Base-by-base conservation (phyloP, 1,140 invertebrate genomes). In the Orchesella cincta region DNA sequence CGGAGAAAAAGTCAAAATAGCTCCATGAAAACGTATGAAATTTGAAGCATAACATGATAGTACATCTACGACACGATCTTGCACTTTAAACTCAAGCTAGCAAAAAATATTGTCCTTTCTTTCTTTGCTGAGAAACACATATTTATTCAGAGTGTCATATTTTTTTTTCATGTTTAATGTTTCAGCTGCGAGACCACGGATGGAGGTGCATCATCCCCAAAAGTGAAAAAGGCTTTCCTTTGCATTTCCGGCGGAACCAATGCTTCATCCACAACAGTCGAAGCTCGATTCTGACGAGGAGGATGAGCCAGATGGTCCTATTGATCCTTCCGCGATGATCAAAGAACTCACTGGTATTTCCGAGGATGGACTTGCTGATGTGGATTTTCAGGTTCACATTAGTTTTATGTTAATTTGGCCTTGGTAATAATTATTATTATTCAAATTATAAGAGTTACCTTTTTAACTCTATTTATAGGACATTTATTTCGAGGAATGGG, bases 271-370 rank as follows among this genome's bases (percentile, higher is more conserved):
- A 51, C 81, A 79, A 52, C 77, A 80, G 62, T 82, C 81, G 12
- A 46, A 51, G 46, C 79, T 79, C 23, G 79, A 82, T 39, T 80
- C 81, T 3, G 51, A 73, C 26, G 34, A 73, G 34, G 75, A 73
- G 51, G 76, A 80, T 74, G 79, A 73, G 31, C n/a, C 35, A 39
- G n/a, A n/a, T n/a, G 77, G 67, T 16, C 20, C 36, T 26, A 67
- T 79, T 46, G 82, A 79, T 74, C 81, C 81, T 16, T 75, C 78
- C 1, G 67, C 76, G n/a, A 29, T 80, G 0, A 64, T 80, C 8
- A 81, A 81, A 0, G 93, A 94, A 84, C 87, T 94, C 52, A 95
- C 93, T 1, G 94, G 93, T 84, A 95, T 95, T 82, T 94, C 92
- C 3, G 93, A 95, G 84, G 93, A 94, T 83, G 92, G 92, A 39